Conservation (phyloP, 2,888 invertebrate genomes). For the Macrophya annulata region DNA sequence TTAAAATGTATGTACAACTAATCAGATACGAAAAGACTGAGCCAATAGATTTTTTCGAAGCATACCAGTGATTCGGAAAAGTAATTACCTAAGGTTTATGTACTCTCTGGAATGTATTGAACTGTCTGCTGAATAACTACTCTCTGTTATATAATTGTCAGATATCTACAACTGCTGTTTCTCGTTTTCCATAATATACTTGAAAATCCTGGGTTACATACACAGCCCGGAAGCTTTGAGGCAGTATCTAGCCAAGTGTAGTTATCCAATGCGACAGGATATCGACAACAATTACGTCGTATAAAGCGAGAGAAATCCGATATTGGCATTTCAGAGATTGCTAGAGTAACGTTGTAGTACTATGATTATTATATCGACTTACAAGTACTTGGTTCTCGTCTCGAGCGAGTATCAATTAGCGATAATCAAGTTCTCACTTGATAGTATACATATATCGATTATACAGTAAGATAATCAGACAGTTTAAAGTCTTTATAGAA, state of each 20-base stretch:
- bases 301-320: constrained; percentile 38
- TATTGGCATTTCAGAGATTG: constrained; percentile 41
- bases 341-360: not conserved
- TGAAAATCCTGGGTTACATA: not conserved
- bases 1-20: too few species aligned
- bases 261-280: constrained; percentile 24
- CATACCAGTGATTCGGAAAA: too few species aligned
- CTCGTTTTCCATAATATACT: not conserved
- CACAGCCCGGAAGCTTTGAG: not conserved
- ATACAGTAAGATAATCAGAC: not conserved
- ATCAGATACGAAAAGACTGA: too few species aligned
- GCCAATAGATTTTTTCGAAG: too few species aligned
- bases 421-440: not conserved
- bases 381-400: constrained; percentile 18
- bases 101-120: not conserved
- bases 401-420: constrained; percentile 28
- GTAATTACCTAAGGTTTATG: not conserved
- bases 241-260: constrained; percentile 16
- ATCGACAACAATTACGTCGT: constrained; percentile 42
- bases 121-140: not conserved
- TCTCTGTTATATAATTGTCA: not conserved
- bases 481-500: not conserved
- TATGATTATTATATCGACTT: constrained; percentile 30
- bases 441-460: not conserved
- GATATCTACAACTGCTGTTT: not conserved